These are phyloP conservation scores for Protonibea diacanthus DNA, from an alignment of 2,797 vertebrate genomes.

Conservation along the genomic window DNA sequence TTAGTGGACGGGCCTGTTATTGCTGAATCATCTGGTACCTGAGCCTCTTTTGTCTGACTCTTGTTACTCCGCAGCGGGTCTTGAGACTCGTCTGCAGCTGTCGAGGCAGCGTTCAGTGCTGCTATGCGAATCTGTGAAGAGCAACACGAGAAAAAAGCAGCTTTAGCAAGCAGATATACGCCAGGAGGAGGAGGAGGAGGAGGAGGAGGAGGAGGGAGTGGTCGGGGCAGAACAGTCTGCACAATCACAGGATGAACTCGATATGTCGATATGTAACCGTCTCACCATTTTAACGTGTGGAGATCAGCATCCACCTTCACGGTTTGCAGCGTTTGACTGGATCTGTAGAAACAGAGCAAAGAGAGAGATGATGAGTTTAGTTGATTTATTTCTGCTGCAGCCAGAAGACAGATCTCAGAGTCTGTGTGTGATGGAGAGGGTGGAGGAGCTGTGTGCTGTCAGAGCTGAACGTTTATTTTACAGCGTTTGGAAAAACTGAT, in stretches of 20 bases:
- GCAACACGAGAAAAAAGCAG: background rate
- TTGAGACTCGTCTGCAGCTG: conserved; percentile 92
- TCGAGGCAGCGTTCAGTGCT: conserved; percentile 93
- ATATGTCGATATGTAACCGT: background rate
- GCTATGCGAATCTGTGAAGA: conserved; percentile 93
- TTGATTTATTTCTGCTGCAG: no score
- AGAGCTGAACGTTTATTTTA: no score
- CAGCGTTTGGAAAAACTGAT: no score
- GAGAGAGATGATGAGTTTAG: background rate
- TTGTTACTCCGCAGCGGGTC: conserved; percentile 93
- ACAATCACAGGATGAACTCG: background rate
- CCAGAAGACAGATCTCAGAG: no score
- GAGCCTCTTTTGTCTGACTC: conserved; percentile 97
- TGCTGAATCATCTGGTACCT: conserved; percentile 80
- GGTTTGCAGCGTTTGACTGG: conserved; percentile 12
- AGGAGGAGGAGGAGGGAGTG: no score
- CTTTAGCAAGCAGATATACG: background rate
- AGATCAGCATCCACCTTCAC: conserved; percentile 35
- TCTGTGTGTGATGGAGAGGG: no score
- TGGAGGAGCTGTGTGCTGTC: no score
- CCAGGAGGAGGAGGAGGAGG: no score
- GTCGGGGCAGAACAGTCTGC: background rate
- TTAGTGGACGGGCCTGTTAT: background rate
- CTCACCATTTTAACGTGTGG: conserved; percentile 72
- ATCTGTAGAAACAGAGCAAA: conserved; percentile 9